A percentile compares a stretch with the other conserved stretches of the same genome.
Evolutionary conservation across 2,113 vertebrate genomes (phyloP).

Genomic region (Neomonachus schauinslandi): DNA sequence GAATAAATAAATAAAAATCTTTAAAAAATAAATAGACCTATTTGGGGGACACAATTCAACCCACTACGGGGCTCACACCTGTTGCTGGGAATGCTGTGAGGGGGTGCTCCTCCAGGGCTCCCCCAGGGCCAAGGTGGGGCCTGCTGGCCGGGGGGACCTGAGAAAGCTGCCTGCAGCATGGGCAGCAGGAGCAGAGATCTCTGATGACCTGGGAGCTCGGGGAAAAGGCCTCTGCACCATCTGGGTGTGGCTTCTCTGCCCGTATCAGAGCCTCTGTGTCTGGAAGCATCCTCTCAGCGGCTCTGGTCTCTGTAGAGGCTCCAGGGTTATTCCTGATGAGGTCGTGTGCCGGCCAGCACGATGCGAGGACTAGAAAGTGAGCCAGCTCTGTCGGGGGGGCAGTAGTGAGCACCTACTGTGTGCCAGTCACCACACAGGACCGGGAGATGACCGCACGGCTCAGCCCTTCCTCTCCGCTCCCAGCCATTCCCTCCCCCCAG

Average conservation of each 20-base stretch:
- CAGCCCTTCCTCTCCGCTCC: background rate
- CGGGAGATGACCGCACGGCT: rapidly evolving
- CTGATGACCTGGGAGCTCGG: background rate
- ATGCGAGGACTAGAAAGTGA: background rate
- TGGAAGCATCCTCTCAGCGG: background rate
- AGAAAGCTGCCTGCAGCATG: background rate
- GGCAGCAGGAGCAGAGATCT: background rate
- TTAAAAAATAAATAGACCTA: no score
- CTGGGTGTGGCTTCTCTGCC: background rate
- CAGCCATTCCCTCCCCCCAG: background rate
- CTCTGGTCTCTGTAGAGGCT: background rate
- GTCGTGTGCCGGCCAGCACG: background rate
- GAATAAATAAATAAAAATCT: no score
- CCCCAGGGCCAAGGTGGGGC: background rate
- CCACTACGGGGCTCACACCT: background rate
- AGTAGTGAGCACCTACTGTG: background rate
- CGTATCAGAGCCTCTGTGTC: background rate
- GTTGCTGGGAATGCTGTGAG: rapidly evolving
- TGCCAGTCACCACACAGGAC: background rate
- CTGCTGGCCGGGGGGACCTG: background rate
- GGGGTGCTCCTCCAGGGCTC: background rate
- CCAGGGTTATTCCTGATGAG: background rate
- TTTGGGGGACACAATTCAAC: background rate
- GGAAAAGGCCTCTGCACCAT: background rate
- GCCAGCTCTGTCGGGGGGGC: background rate